These are phyloP conservation scores for Pseudomyrmex pallidus DNA, from an alignment of 1,140 invertebrate species.

Conservation along the genomic window DNA sequence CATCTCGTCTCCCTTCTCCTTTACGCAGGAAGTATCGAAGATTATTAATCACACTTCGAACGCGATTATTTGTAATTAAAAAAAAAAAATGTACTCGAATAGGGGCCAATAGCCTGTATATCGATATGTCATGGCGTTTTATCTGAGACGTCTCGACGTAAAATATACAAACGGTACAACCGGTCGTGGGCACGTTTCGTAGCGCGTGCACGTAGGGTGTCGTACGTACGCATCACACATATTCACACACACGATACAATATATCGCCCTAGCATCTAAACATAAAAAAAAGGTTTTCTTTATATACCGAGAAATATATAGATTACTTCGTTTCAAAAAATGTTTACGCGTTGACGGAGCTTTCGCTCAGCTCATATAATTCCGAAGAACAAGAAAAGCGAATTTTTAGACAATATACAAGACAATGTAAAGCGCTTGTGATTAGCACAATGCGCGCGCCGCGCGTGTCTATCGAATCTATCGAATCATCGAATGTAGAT, in stretches of 20 bases:
- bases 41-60: background rate
- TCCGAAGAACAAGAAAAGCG: slow-evolving; percentile 47
- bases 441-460: slow-evolving; percentile 69
- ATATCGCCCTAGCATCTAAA: slow-evolving; percentile 46
- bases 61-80: background rate
- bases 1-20: background rate
- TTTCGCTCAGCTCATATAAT: slow-evolving; percentile 5
- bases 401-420: slow-evolving; percentile 27
- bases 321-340: slow-evolving; percentile 23
- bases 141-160: background rate
- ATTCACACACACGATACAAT: slow-evolving; percentile 41
- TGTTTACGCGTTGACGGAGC: slow-evolving; percentile 12
- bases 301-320: slow-evolving; percentile 26
- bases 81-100: background rate
- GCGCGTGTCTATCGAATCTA: slow-evolving; percentile 29
- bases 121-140: background rate
- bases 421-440: slow-evolving; percentile 63
- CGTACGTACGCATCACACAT: background rate
- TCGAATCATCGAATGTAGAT: slow-evolving; percentile 27
- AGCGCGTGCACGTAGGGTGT: slow-evolving; percentile 20
- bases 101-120: background rate
- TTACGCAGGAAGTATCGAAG: background rate
- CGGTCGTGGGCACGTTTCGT: background rate
- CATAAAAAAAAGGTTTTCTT: slow-evolving; percentile 7
- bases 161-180: background rate